Conservation (phyloP, 2,113 vertebrate genomes). For the Tragelaphus buxtoni region DNA sequence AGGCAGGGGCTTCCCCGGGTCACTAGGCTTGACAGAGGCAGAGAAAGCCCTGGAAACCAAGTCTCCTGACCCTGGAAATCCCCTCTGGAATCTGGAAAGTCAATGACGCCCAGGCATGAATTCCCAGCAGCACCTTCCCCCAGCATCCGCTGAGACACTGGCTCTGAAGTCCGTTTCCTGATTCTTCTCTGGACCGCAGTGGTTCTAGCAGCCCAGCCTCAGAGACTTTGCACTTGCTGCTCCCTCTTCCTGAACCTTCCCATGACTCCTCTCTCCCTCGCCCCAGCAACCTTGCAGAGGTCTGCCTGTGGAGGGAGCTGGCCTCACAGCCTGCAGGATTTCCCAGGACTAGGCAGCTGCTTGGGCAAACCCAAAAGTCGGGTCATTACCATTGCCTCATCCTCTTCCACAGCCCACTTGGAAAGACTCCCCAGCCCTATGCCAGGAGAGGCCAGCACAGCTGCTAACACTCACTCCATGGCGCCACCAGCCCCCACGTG, state of each 20-base stretch:
- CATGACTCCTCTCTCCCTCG: fast-evolving
- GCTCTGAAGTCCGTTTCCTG: neutral
- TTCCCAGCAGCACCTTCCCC: neutral
- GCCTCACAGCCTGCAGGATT: neutral
- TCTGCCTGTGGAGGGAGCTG: neutral
- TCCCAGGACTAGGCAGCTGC: neutral
- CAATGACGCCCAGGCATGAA: neutral
- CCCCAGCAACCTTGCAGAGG: neutral
- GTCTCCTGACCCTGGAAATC: neutral
- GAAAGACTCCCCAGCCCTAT: neutral
- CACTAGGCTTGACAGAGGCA: neutral
- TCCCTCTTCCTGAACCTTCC: neutral
- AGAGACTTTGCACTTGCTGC: neutral
- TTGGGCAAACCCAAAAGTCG: neutral
- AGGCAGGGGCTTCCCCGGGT: neutral
- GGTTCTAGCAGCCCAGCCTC: neutral
- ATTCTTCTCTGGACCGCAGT: neutral
- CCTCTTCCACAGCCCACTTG: neutral
- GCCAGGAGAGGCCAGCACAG: neutral
- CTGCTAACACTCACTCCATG: neutral
- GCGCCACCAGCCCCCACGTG: neutral
- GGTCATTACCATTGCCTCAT: neutral
- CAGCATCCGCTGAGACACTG: neutral
- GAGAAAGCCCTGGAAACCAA: neutral
- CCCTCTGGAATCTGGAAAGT: neutral